Percentiles rank a stretch among this genome's conserved stretches.
These are phyloP conservation scores for Gobius niger DNA, from an alignment of 2,113 vertebrate genomes.

Conservation along the genomic window DNA sequence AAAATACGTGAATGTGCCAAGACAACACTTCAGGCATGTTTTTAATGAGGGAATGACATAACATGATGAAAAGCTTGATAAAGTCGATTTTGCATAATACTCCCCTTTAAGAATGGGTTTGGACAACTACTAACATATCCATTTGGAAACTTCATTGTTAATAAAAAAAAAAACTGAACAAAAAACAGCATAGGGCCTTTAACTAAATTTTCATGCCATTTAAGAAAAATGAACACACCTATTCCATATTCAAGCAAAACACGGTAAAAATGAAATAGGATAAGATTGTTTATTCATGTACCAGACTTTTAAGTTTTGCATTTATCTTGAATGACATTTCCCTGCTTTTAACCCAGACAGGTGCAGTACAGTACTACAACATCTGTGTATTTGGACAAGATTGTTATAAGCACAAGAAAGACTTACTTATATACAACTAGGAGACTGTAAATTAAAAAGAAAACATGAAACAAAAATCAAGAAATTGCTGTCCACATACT, in stretches of 20 bases:
- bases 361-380: constrained; percentile 68
- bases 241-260: constrained; percentile 1
- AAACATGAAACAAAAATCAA: constrained; percentile 5
- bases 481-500: too few relatives aligned
- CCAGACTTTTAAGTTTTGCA: constrained; percentile 67
- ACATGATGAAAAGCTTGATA: too few relatives aligned
- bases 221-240: constrained; percentile 13
- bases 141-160: too few relatives aligned
- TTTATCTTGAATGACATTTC: constrained; percentile 61
- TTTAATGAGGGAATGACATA: too few relatives aligned
- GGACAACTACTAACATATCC: too few relatives aligned
- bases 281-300: constrained; percentile 68
- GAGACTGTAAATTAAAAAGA: constrained; percentile 53
- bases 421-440: constrained; percentile 65
- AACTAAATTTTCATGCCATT: too few relatives aligned
- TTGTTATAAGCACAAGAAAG: constrained; percentile 52
- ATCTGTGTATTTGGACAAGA: constrained; percentile 51
- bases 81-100: too few relatives aligned
- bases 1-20: too few relatives aligned
- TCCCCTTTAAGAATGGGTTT: too few relatives aligned
- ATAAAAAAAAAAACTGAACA: too few relatives aligned
- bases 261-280: constrained; percentile 28
- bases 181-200: too few relatives aligned
- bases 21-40: too few relatives aligned
- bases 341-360: constrained; percentile 67